A percentile compares a stretch with the other conserved stretches of the same genome.
These are phyloP conservation scores for Poeciliopsis paucimaculata DNA, from an alignment of 2,797 vertebrate species.

Conservation along the genomic window DNA sequence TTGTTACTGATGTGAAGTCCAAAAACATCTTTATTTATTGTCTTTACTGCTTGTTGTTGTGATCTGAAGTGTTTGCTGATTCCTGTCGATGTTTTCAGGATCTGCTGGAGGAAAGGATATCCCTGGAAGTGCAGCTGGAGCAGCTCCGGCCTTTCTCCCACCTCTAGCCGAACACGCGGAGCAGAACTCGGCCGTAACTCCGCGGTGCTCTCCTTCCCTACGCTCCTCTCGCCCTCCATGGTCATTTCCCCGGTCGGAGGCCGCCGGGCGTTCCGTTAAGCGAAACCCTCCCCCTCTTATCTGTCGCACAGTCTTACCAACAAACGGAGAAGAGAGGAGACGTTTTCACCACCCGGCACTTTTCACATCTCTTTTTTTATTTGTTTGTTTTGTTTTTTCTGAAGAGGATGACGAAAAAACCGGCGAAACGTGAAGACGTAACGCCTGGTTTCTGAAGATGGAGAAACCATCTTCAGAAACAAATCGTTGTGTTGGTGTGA, in stretches of 20 bases:
- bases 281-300: conserved; percentile 31
- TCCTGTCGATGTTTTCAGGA: conserved; percentile 79
- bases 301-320: conserved; percentile 46
- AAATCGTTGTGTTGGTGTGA: conserved; percentile 37
- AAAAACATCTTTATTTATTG: too few species aligned
- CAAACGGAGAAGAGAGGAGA: conserved; percentile 13
- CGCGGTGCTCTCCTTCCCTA: conserved; percentile 48
- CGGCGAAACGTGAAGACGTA: conserved; percentile 37
- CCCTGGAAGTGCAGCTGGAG: conserved; percentile 98
- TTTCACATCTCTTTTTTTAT: conserved; percentile 43
- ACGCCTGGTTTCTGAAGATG: conserved; percentile 40
- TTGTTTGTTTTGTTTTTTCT: conserved; percentile 14
- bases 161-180: conserved; percentile 83
- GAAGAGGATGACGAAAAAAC: conserved; percentile 28
- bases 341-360: conserved; percentile 68
- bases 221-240: conserved; percentile 32
- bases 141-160: conserved; percentile 99
- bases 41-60: too few species aligned
- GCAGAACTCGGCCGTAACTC: conserved; percentile 41
- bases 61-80: background rate
- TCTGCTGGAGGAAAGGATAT: conserved; percentile 98
- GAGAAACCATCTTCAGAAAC: background rate
- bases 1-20: too few species aligned
- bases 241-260: conserved; percentile 62
- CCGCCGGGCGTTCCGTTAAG: conserved; percentile 43